A percentile compares a stretch with the other conserved stretches of the same genome.
These are phyloP conservation scores for Nomada hirtipes DNA, from an alignment of 2,888 invertebrate genomes.

Conservation along the genomic window DNA sequence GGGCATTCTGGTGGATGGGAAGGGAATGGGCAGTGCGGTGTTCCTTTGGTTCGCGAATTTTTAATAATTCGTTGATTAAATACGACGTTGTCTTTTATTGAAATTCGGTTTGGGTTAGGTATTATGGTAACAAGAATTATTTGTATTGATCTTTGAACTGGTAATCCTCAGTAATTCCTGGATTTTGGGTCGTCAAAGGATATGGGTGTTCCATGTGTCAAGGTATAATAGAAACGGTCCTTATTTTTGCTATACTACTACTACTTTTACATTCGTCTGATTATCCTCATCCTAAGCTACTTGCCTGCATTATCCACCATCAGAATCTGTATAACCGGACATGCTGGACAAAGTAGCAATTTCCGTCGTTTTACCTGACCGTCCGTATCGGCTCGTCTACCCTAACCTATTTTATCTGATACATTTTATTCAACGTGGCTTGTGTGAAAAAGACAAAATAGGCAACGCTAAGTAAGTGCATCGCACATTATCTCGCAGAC, in stretches of 20 bases:
- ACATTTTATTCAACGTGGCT: no score
- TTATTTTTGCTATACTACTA: not conserved
- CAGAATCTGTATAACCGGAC: not conserved
- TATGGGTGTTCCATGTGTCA: no score
- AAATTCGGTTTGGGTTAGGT: no score
- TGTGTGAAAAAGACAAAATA: no score
- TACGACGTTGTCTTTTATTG: not conserved
- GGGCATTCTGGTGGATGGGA: conserved; percentile 4
- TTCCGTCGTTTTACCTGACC: not conserved
- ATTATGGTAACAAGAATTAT: no score
- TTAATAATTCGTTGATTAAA: conserved; percentile 26
- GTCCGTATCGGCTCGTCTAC: not conserved
- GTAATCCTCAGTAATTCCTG: no score
- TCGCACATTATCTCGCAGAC: no score
- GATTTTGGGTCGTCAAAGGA: no score
- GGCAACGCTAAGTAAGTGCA: no score
- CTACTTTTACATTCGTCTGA: not conserved
- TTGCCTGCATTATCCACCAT: not conserved
- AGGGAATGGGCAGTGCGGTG: not conserved
- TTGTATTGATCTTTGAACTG: no score
- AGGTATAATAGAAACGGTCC: not conserved
- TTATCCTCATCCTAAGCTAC: not conserved
- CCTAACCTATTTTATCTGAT: no score
- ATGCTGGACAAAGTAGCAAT: conserved; percentile 4
- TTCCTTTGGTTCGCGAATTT: not conserved